Evolutionary conservation across 2,888 invertebrate genomes (phyloP), one percentile per base, ranked within the genome.

Genomic region (Drosophila multiciliata): DNA sequence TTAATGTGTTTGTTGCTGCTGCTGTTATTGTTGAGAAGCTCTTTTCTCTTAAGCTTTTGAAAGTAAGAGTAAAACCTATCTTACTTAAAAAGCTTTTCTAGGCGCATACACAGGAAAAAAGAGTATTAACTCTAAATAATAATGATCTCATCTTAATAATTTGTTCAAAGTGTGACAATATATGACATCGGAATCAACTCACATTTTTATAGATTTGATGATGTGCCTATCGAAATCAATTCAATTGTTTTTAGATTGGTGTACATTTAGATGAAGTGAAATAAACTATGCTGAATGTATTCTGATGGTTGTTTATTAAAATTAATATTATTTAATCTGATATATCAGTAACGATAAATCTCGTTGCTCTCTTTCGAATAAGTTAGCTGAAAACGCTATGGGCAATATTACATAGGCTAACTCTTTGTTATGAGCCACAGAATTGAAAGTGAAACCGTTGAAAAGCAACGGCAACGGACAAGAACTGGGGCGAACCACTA

Each of bases 401-500:
- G 20, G 15, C 20, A 26, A 26, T n/a, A 17, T 49, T 36, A 7
- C 55, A 38, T 15, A 62, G 35, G 35, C 61, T 23, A 62, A 63
- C 58, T 57, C 59, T 67, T 67, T 57, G 61, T 20, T 79, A 53
- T 32, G 32, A 66, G 50, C 23, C 45, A 52, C 15, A 76, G 62
- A 78, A 82, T 76, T 62, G 73, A 85, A 83, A 83, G 73, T 73
- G 71, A 83, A 86, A 73, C 74, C 64, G 63, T 68, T 66, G 59
- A 73, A 65, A 57, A 61, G 29, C 73, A 57, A 76, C 40, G 63
- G 63, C 66, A 82, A 55, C 61, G 78, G 75, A 80, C 77, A 82
- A 90, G 90, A 90, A 90, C 88, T 89, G 75, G 91, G 84, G 78
- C 87, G 76, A 81, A 66, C 64, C 80, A 85, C 54, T 73, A 83